These are phyloP conservation scores for Trogon surrucura DNA, from an alignment of 2,113 vertebrate species.

Conservation along the genomic window DNA sequence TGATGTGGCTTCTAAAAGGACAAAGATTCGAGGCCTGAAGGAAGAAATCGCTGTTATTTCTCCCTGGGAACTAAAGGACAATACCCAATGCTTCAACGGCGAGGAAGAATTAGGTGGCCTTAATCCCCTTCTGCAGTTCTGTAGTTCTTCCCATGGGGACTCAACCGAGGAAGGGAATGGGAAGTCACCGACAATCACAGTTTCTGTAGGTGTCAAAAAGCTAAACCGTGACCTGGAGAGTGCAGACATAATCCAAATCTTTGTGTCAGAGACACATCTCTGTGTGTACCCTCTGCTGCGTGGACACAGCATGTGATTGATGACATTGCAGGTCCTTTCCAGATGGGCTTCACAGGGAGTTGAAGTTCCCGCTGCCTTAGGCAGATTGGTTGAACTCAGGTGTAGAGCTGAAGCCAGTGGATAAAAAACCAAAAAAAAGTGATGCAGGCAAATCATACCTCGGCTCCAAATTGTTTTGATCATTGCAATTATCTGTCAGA, in stretches of 20 bases:
- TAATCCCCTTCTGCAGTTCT: neutral
- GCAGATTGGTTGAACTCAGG: neutral
- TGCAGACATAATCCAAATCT: neutral
- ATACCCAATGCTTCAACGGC: accelerated
- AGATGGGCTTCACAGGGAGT: neutral
- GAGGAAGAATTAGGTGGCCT: neutral
- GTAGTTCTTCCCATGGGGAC: neutral
- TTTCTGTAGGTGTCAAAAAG: neutral
- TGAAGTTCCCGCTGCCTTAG: neutral
- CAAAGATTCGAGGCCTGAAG: neutral
- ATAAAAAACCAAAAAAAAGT: neutral
- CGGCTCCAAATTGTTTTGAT: neutral
- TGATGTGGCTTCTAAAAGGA: neutral
- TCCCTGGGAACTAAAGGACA: neutral
- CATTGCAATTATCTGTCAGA: neutral
- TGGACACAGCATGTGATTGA: neutral
- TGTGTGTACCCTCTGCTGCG: neutral
- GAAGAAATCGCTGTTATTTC: neutral
- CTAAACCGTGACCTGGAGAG: neutral
- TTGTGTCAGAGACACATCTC: neutral
- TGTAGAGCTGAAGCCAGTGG: neutral
- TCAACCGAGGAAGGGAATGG: neutral
- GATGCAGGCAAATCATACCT: neutral
- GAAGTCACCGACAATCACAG: neutral
- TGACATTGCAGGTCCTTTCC: neutral